Evolutionary conservation across 2,113 vertebrate genomes (phyloP).

Genomic region (Bos javanicus): DNA sequence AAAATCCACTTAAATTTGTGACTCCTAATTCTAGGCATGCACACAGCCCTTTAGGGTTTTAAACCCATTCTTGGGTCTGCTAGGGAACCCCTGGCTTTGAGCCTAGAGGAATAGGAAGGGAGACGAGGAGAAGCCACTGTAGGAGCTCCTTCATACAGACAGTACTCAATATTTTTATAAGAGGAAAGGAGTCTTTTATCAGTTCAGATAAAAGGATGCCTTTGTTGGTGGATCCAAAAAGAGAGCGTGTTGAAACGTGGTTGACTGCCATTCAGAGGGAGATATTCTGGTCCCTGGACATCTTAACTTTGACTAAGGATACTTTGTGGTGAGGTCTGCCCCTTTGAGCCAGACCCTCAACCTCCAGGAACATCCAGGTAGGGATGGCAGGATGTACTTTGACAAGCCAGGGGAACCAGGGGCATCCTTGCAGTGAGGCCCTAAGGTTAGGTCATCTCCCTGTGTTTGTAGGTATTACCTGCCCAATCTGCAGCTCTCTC

Average conservation of each 20-base stretch:
- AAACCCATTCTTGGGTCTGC: background rate
- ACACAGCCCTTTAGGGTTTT: background rate
- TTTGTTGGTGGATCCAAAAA: background rate
- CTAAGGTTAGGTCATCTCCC: background rate
- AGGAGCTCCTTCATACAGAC: background rate
- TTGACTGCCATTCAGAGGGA: background rate
- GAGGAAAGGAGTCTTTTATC: background rate
- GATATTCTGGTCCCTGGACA: background rate
- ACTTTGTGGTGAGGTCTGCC: background rate
- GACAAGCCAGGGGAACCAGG: background rate
- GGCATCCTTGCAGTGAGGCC: background rate
- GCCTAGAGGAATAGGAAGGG: background rate
- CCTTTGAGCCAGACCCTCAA: background rate
- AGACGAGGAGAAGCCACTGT: background rate
- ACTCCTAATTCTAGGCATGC: background rate
- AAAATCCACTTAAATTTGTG: background rate
- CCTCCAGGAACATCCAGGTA: background rate
- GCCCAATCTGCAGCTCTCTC: background rate
- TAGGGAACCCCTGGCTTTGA: background rate
- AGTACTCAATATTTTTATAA: background rate
- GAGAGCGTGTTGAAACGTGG: conserved; percentile 20
- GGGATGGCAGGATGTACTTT: background rate
- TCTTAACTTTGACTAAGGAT: background rate
- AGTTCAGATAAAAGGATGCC: background rate
- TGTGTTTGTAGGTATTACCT: background rate